phyloP scores from a whole-genome alignment of 2,113 vertebrate species.

The Sphyrna mokarran region DNA sequence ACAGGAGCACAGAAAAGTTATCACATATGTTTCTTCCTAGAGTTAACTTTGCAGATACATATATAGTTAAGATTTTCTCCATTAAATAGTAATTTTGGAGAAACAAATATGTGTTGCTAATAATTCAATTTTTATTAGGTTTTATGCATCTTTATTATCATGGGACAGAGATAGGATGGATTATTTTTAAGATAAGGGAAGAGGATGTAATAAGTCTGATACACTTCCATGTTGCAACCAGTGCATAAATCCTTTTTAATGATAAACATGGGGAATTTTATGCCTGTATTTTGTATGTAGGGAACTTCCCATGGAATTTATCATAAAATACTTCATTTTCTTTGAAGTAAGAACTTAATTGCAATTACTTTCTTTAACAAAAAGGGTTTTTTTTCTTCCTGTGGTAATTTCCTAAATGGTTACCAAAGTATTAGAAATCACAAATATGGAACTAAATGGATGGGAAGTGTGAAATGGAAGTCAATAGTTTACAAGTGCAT shows the following conservation, averaged over 20 bases:
- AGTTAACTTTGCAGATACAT: not conserved
- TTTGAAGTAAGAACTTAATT: not conserved
- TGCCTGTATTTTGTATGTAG: not conserved
- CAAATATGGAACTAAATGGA: not conserved
- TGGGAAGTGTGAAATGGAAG: not conserved
- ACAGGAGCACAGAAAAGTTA: not conserved
- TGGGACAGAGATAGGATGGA: not conserved
- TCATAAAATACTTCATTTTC: constrained; percentile 12
- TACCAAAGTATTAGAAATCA: not conserved
- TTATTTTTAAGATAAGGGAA: not conserved
- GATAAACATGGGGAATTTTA: not conserved
- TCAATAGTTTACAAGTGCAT: not conserved
- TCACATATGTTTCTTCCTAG: not conserved
- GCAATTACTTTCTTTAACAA: constrained; percentile 8
- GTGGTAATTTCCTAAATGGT: constrained; percentile 20
- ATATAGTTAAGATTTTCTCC: not conserved
- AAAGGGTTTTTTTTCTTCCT: not conserved
- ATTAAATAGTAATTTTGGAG: not conserved
- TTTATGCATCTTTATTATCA: not conserved
- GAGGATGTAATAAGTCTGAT: not conserved
- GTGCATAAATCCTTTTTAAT: not conserved
- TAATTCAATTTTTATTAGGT: not conserved
- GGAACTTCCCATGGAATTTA: constrained; percentile 36
- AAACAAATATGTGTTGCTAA: not conserved
- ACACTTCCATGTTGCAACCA: not conserved